Evolutionary conservation across 1,140 invertebrate species (phyloP), one percentile per base, ranked within the genome.

Genomic region (Drosophila trapezifrons): DNA sequence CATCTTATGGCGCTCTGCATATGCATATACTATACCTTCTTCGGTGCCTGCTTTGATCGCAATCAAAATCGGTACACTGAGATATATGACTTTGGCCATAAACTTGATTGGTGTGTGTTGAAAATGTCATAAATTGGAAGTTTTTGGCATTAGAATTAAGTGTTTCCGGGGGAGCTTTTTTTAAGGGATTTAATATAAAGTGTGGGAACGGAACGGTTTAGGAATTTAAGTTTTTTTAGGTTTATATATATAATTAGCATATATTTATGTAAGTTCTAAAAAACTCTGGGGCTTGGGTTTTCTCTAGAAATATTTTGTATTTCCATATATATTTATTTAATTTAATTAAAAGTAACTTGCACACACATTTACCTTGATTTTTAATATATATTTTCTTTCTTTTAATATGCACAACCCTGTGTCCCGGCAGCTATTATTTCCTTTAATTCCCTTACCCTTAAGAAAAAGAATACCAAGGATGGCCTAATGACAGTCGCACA

Each of bases 21-120:
- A 78, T 87, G 63, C 51, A 72, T 75, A 75, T 57, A 27, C 69
- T 37, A 66, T 65, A 62, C 63, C n/a, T 38, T 65, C 37, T 67
- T 45, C 42, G 73, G 73, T 20, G 13, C 17, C 6, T 13, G 2
- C 74, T 77, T 77, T 78, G 74, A 69, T 71, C 46, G 22, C 43
- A 57, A 69, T 42, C 42, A 60, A 76, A 77, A 59, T 60, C 46
- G 65, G 74, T 49, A 29, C 62, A 62, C 43, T 27, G 17, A 15
- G 10, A 47, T 78, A 60, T 74, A 75, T 76, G 72, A 52, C 47
- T 46, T 43, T 64, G 51, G 35, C 27, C 43, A 69, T 86, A 83
- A 86, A 86, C 42, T 67, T 83, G 84, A 89, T 86, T 86, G 84
- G 66, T 79, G 76, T 87, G 83, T 76, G 79, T 76, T 86, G 84